Conservation (phyloP, 2,113 vertebrate genomes). For the Cyprinodon brontotheroides region DNA sequence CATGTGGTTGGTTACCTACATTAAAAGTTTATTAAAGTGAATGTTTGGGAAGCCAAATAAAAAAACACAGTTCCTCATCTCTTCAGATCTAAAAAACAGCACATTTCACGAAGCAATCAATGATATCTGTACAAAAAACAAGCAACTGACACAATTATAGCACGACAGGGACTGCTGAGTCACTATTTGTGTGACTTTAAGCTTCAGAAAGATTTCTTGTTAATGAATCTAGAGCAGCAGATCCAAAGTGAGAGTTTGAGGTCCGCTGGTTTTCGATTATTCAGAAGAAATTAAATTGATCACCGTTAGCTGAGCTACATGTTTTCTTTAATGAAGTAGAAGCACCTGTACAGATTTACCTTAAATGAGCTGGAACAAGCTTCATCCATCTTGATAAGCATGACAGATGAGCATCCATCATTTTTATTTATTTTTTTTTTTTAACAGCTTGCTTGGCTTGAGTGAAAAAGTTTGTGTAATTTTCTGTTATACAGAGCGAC, state of each 20-base stretch:
- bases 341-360: conserved; percentile 4
- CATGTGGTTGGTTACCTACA: background rate
- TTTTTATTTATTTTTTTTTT: conserved; percentile 12
- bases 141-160: conserved; percentile 18
- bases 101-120: conserved; percentile 13
- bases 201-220: background rate
- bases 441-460: background rate
- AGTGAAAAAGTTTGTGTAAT: conserved; percentile 15
- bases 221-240: conserved; percentile 4
- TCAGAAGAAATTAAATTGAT: conserved; percentile 21
- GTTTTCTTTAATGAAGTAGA: conserved; percentile 32
- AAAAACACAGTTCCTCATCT: background rate
- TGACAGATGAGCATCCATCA: conserved; percentile 18
- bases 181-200: conserved; percentile 4
- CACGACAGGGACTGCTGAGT: conserved; percentile 32
- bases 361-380: conserved; percentile 1
- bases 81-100: background rate
- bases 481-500: background rate
- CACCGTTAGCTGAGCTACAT: background rate
- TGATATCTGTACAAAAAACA: conserved; percentile 38
- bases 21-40: no score
- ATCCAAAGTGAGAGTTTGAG: background rate
- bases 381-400: background rate
- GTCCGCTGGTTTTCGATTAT: conserved; percentile 13
- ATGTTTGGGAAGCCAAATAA: background rate